A percentile compares a stretch with the other conserved stretches of the same genome.
Evolutionary conservation across 2,113 vertebrate species (phyloP).

Genomic region (Peromyscus polionotus): DNA sequence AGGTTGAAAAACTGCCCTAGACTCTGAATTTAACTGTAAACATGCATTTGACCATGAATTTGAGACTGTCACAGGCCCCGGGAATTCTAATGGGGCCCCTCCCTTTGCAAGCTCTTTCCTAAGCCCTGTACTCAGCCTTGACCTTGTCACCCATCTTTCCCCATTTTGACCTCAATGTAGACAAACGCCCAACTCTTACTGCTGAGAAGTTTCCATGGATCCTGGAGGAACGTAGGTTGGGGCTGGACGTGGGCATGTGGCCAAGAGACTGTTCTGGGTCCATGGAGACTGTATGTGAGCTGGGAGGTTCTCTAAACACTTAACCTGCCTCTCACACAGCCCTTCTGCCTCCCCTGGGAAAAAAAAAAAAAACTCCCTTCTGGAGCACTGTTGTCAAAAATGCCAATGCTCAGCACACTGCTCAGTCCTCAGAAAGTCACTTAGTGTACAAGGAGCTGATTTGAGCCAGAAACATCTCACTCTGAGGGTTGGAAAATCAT

Average conservation of each 20-base stretch:
- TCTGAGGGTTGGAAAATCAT: too few species aligned
- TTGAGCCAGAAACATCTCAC: background rate
- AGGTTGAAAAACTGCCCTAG: background rate
- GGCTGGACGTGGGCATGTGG: rapidly evolving
- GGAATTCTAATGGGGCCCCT: background rate
- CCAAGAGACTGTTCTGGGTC: background rate
- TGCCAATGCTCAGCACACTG: rapidly evolving
- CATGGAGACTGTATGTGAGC: rapidly evolving
- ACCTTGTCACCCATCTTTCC: rapidly evolving
- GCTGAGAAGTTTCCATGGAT: background rate
- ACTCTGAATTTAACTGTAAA: background rate
- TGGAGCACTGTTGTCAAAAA: background rate
- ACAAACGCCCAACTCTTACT: background rate
- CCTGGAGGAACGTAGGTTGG: background rate
- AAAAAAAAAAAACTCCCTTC: background rate
- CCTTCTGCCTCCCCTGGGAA: too few species aligned
- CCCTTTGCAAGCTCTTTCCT: too few species aligned
- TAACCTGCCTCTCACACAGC: background rate
- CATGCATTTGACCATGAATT: background rate
- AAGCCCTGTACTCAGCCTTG: background rate
- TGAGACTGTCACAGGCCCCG: background rate
- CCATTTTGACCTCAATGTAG: rapidly evolving
- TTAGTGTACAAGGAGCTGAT: background rate
- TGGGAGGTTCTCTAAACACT: rapidly evolving
- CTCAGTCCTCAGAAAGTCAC: background rate